Conservation (phyloP, 2,113 vertebrate species). For the Ophthalmolycus amberensis region DNA sequence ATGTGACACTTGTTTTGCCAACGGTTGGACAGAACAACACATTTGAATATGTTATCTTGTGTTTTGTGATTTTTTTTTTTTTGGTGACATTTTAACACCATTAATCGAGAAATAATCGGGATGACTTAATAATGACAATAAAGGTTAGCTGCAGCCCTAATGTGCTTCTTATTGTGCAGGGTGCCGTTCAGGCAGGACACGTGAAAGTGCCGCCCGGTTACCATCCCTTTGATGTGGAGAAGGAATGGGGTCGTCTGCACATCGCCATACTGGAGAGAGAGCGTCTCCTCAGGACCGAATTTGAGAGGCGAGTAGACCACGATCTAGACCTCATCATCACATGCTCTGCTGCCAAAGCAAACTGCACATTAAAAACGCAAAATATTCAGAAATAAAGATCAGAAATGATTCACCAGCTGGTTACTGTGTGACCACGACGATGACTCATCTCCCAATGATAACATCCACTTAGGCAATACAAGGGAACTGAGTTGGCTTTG, state of each 20-base stretch:
- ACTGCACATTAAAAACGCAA: conserved; percentile 1
- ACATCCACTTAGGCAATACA: conserved; percentile 10
- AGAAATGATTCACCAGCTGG: conserved; percentile 10
- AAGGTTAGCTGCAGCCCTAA: not conserved
- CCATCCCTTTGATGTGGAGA: conserved; percentile 95
- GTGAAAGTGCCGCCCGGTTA: conserved; percentile 90
- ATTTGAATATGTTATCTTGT: not conserved
- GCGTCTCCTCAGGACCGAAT: conserved; percentile 89
- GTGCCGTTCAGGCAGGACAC: conserved; percentile 88
- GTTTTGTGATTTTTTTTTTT: not conserved
- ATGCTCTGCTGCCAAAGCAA: conserved; percentile 48
- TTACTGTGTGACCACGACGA: conserved; percentile 24
- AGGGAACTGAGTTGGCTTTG: conserved; percentile 34
- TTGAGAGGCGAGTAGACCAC: conserved; percentile 82
- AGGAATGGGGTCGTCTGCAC: conserved; percentile 95
- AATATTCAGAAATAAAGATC: not conserved
- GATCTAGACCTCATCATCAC: conserved; percentile 11
- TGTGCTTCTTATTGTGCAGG: conserved; percentile 69
- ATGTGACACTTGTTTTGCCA: not conserved
- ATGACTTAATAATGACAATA: not conserved
- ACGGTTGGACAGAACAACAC: not conserved
- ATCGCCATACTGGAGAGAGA: conserved; percentile 93
- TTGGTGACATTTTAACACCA: not conserved
- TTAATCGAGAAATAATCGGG: too few relatives aligned
- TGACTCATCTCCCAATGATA: conserved; percentile 62